Percentiles rank a stretch among this genome's conserved stretches.
phyloP scores from a whole-genome alignment of 2,113 vertebrate species.

The Mionectes macconnelli region DNA sequence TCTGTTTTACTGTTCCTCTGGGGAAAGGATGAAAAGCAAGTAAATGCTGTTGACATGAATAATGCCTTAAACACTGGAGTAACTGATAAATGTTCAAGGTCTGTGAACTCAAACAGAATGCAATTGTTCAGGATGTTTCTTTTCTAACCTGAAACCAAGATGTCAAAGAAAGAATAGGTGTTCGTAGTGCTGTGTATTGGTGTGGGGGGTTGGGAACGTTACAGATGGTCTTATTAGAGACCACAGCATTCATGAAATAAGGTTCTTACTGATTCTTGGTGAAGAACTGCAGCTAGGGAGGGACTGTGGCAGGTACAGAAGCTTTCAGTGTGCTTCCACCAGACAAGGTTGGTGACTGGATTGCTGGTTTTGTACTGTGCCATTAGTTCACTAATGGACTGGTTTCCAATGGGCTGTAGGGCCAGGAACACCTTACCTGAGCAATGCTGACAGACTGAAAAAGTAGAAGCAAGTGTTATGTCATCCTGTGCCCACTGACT shows the following conservation, averaged over 20 bases:
- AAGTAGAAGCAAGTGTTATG: neutral
- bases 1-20: slow-evolving; percentile 12
- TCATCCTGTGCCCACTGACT: neutral
- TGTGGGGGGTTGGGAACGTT: neutral
- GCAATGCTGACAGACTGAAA: neutral
- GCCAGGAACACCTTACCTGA: neutral
- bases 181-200: neutral
- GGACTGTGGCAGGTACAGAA: neutral
- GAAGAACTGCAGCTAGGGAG: neutral
- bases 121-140: neutral
- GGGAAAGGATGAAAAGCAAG: slow-evolving; percentile 24
- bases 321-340: neutral
- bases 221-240: neutral
- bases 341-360: neutral
- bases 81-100: neutral
- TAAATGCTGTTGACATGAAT: slow-evolving; percentile 19
- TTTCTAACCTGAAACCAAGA: neutral
- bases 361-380: neutral
- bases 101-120: neutral
- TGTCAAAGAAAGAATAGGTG: neutral
- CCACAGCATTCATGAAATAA: neutral
- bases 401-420: neutral
- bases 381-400: neutral
- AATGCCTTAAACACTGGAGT: neutral
- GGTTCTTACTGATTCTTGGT: neutral